These are phyloP conservation scores for Ceratosolen fusciceps DNA, from an alignment of 1,140 invertebrate species.

Conservation along the genomic window DNA sequence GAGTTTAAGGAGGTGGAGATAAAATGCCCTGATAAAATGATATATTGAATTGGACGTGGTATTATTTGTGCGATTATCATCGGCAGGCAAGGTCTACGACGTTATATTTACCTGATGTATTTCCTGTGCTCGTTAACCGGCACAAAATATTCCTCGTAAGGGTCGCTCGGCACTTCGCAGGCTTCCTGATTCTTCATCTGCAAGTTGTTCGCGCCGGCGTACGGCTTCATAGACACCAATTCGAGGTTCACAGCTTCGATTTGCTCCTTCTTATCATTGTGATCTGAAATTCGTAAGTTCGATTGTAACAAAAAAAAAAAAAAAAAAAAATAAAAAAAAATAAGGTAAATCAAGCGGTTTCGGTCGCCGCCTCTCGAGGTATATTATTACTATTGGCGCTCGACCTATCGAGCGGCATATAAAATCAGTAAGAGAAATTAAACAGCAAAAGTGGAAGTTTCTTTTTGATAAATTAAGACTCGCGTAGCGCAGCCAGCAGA, in stretches of 20 bases:
- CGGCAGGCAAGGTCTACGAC: neutral
- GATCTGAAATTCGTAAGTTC: slow-evolving; percentile 53
- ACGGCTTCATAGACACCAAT: slow-evolving; percentile 82
- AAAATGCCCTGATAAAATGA: slow-evolving; percentile 7
- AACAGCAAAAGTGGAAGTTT: neutral
- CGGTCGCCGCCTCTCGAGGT: too few relatives aligned
- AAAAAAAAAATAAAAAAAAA: too few relatives aligned
- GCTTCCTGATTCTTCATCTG: slow-evolving; percentile 82
- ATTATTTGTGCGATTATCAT: neutral
- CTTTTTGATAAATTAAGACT: neutral
- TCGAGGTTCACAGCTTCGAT: slow-evolving; percentile 85
- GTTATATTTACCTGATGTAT: slow-evolving; percentile 81
- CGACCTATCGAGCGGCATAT: too few relatives aligned
- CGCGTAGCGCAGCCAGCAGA: neutral
- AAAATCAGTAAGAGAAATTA: too few relatives aligned
- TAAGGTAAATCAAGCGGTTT: too few relatives aligned
- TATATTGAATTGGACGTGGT: neutral
- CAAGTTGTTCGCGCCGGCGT: slow-evolving; percentile 72
- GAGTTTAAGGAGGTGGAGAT: slow-evolving; percentile 9
- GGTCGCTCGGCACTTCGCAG: slow-evolving; percentile 76
- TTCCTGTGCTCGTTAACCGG: slow-evolving; percentile 87
- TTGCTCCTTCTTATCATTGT: slow-evolving; percentile 67
- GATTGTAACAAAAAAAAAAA: neutral
- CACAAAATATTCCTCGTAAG: slow-evolving; percentile 87
- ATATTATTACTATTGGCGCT: too few relatives aligned